These are phyloP conservation scores for Anagyrus pseudococci DNA, from an alignment of 2,888 invertebrate genomes.

Conservation along the genomic window DNA sequence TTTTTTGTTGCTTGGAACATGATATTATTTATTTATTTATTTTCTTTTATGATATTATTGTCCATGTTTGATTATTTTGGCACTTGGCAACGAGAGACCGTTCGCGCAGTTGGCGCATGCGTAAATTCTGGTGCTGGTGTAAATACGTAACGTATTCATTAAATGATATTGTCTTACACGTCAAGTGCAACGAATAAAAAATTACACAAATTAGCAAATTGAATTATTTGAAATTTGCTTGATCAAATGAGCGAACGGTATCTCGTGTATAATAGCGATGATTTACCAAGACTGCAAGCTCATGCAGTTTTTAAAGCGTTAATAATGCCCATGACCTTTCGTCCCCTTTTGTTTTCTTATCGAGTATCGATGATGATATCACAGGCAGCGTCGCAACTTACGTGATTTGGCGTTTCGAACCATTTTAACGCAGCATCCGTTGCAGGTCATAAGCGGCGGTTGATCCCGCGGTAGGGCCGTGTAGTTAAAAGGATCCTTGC, in stretches of 20 bases:
- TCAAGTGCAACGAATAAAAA: too few relatives aligned
- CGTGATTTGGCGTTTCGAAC: conserved; percentile 89
- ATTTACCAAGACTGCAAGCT: not conserved
- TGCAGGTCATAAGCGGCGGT: conserved; percentile 86
- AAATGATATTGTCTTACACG: too few relatives aligned
- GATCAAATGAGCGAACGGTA: too few relatives aligned
- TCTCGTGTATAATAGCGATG: too few relatives aligned
- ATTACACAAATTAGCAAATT: too few relatives aligned
- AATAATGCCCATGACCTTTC: not conserved
- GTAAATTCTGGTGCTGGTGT: not conserved
- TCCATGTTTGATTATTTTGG: not conserved
- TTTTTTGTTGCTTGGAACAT: conserved; percentile 11
- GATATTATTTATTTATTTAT: conserved; percentile 9
- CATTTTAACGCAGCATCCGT: conserved; percentile 96
- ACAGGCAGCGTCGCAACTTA: conserved; percentile 65
- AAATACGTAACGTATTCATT: too few relatives aligned
- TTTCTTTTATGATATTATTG: not conserved
- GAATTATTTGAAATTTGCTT: too few relatives aligned
- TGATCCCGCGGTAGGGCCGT: conserved; percentile 87
- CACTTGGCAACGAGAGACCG: conserved; percentile 8
- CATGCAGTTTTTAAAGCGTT: not conserved
- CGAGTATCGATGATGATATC: not conserved
- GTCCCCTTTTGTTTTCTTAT: not conserved
- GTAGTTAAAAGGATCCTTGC: conserved; percentile 93
- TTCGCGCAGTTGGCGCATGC: not conserved